A percentile compares a stretch with the other conserved stretches of the same genome.
phyloP scores from a whole-genome alignment of 1,140 invertebrate species.

The Wiebesia pumilae region DNA sequence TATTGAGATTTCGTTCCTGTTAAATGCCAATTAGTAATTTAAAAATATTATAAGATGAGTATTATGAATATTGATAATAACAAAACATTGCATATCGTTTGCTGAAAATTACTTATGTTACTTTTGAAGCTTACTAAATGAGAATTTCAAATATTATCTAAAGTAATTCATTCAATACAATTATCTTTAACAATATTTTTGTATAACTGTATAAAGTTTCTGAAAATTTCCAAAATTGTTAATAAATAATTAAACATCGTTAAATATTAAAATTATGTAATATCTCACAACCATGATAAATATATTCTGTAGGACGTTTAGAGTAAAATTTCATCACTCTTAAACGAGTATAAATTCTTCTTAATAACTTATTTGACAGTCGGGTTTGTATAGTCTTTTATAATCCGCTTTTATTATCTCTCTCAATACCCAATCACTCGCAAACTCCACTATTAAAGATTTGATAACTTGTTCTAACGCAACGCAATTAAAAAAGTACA shows the following conservation, averaged over 20 bases:
- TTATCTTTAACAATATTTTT: background rate
- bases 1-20: conserved; percentile 16
- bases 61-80: too few species aligned
- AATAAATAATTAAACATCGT: conserved; percentile 28
- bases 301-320: background rate
- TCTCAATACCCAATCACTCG: background rate
- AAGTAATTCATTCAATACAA: too few species aligned
- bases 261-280: conserved; percentile 29
- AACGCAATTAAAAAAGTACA: background rate
- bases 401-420: background rate
- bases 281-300: conserved; percentile 1
- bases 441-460: conserved; percentile 33
- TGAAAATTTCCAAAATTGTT: conserved; percentile 28
- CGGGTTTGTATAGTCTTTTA: background rate
- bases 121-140: too few species aligned
- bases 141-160: too few species aligned
- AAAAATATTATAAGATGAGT: background rate
- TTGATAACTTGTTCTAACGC: background rate
- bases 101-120: too few species aligned
- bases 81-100: too few species aligned
- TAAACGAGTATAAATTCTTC: conserved; percentile 44
- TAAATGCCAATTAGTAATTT: background rate
- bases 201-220: background rate
- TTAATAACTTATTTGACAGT: conserved; percentile 28
- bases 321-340: conserved; percentile 45